These are phyloP conservation scores for Lutjanus erythropterus DNA, from an alignment of 2,113 vertebrate species.

Conservation along the genomic window DNA sequence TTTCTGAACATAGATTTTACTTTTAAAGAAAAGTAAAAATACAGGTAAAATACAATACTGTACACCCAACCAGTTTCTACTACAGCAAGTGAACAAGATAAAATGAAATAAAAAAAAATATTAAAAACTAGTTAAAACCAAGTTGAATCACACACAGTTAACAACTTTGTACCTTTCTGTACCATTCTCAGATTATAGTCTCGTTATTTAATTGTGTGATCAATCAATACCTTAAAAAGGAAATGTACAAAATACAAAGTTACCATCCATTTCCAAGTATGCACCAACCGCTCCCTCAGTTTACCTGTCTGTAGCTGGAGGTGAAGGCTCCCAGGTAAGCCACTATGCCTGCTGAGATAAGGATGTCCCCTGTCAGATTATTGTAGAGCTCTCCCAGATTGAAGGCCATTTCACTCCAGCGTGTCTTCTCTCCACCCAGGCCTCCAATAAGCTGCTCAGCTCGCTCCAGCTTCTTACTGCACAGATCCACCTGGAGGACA, in stretches of 20 bases:
- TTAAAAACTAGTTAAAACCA: too few species aligned
- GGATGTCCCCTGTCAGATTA: conserved; percentile 90
- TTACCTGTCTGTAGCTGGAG: conserved; percentile 90
- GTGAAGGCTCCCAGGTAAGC: conserved; percentile 93
- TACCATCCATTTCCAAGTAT: background rate
- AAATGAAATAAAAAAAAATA: too few species aligned
- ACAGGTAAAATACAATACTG: background rate
- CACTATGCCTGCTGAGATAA: conserved; percentile 89
- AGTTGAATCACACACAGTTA: too few species aligned
- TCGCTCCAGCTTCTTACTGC: conserved; percentile 90
- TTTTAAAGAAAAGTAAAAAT: background rate
- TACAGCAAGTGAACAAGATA: too few species aligned
- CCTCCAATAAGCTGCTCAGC: conserved; percentile 92
- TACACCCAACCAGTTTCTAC: background rate
- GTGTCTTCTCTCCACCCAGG: conserved; percentile 91
- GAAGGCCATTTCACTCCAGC: conserved; percentile 88
- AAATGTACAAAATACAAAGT: background rate
- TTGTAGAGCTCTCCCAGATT: conserved; percentile 86
- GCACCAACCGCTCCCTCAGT: background rate
- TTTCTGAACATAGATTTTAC: background rate
- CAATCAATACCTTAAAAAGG: too few species aligned
- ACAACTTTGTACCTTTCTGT: too few species aligned
- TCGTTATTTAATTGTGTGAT: too few species aligned
- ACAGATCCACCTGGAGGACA: conserved; percentile 85
- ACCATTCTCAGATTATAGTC: too few species aligned